Evolutionary conservation across 1,140 invertebrate genomes (phyloP).

Genomic region (Berghia stephanieae): DNA sequence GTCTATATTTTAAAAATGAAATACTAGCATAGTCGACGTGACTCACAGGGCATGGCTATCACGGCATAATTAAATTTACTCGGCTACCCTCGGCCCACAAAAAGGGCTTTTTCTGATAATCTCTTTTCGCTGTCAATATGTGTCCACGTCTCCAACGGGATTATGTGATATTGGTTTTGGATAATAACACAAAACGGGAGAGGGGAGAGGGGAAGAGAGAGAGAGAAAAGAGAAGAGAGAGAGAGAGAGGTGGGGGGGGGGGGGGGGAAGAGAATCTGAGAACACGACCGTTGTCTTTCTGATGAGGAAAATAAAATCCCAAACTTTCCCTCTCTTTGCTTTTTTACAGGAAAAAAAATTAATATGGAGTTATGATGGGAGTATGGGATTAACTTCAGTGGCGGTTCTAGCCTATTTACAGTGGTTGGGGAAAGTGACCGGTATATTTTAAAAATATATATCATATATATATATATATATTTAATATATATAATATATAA

Average conservation of each 20-base stretch:
- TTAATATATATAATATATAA: neutral
- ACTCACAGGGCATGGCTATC: no score
- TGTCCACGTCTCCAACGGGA: no score
- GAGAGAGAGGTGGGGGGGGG: neutral
- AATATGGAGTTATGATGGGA: neutral
- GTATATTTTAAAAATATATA: neutral
- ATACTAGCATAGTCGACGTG: no score
- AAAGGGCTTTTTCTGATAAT: no score
- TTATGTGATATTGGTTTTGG: no score
- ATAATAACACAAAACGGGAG: neutral
- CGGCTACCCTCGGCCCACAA: no score
- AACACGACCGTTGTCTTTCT: neutral
- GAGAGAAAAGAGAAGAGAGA: neutral
- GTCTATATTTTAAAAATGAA: no score
- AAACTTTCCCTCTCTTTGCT: neutral
- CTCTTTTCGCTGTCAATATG: no score
- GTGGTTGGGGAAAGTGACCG: neutral
- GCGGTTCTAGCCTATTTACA: neutral
- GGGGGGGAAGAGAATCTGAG: neutral
- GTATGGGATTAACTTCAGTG: neutral
- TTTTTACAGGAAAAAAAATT: neutral
- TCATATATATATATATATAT: no score
- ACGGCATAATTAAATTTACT: no score
- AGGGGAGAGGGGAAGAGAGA: neutral
- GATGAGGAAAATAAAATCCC: no score